Evolutionary conservation across 2,888 invertebrate genomes (phyloP), one percentile per base, ranked within the genome.

Genomic region (Notocelia uddmanniana): DNA sequence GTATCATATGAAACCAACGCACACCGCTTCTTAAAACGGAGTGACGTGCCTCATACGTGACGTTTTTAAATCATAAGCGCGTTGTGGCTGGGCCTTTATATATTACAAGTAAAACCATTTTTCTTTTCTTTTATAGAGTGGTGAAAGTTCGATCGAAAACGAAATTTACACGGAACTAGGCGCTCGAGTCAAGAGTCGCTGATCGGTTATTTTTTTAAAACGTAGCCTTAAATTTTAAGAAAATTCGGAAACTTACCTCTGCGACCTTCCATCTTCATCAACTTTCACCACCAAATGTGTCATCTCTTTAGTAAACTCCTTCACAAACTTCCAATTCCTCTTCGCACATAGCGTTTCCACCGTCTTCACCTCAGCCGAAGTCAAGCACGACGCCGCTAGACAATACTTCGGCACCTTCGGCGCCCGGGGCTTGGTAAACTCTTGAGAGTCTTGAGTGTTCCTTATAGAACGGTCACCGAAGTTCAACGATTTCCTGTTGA

Each of bases 211-310:
- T n/a, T n/a, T n/a, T n/a, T n/a, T n/a, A n/a, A n/a, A n/a, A n/a
- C n/a, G n/a, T n/a, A n/a, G n/a, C n/a, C n/a, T n/a, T n/a, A n/a
- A n/a, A n/a, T n/a, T n/a, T n/a, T n/a, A 37, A 3, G 37, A 34
- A 11, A 34, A 2, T 34, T 1, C 11, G 13, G 21, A n/a, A 13
- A 66, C 67, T 66, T 81, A 93, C 93, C 94, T 89, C 78, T 92
- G 89, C 10, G 91, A 86, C 74, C 81, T 88, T 45, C 89, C 90
- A 67, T 91, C 88, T 13, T 91, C 88, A 78, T 93, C 92, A 6
- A 92, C 91, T 50, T 86, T 82, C 9, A 94, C 92, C 62, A 94
- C 89, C 52, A 94, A 80, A 84, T 94, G 94, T 5, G 93, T 92
- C 69, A 94, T 70, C 10, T 89, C 87, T 11, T 81, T 83, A 2